Evolutionary conservation across 2,888 invertebrate species (phyloP).

Genomic region (Melitaea athalia): DNA sequence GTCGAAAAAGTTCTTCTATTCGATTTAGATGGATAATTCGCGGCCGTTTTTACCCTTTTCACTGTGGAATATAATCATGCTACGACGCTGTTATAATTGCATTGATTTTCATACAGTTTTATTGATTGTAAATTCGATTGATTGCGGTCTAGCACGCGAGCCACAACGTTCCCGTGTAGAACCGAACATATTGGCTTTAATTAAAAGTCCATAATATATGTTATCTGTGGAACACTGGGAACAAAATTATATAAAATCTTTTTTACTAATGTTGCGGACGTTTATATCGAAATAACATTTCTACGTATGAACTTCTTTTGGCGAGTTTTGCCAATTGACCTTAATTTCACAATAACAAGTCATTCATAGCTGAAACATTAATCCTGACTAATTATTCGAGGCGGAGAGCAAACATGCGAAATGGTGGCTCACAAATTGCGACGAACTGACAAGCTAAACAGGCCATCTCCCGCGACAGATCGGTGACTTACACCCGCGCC

Average conservation of each 20-base stretch:
- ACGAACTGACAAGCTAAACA: conserved; percentile 78
- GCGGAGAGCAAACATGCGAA: conserved; percentile 77
- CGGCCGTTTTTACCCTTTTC: conserved; percentile 1
- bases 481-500: conserved; percentile 69
- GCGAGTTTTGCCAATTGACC: conserved; percentile 51
- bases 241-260: not conserved
- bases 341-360: conserved; percentile 69
- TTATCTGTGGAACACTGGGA: conserved; percentile 23
- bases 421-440: conserved; percentile 78
- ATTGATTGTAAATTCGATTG: conserved; percentile 75
- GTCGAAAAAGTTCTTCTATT: conserved; percentile 6
- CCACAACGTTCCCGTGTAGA: conserved; percentile 37
- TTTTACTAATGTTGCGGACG: not conserved
- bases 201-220: conserved; percentile 34
- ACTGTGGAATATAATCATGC: conserved; percentile 17
- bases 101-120: conserved; percentile 75
- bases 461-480: conserved; percentile 76
- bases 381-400: conserved; percentile 80
- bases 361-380: conserved; percentile 74
- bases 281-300: conserved; percentile 14
- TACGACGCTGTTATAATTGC: conserved; percentile 58
- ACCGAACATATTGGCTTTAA: conserved; percentile 37
- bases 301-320: conserved; percentile 4
- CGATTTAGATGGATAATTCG: conserved; percentile 2
- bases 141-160: conserved; percentile 68